phyloP scores from a whole-genome alignment of 2,797 vertebrate genomes.

The Erethizon dorsatum region DNA sequence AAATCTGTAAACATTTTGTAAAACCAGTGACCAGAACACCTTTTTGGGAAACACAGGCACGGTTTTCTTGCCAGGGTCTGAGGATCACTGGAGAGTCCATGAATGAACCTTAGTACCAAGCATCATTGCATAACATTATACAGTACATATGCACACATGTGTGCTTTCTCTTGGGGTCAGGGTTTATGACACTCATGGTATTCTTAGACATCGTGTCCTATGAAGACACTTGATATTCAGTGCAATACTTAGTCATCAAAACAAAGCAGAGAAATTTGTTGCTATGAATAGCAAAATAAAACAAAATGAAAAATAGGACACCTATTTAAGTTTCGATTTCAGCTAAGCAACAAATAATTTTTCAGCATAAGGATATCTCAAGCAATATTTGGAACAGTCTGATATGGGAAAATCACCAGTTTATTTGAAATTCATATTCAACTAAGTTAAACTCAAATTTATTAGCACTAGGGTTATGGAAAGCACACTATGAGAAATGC shows the following conservation, averaged over 20 bases:
- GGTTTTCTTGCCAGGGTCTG: background rate
- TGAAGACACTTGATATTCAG: background rate
- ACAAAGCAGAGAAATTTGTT: slow-evolving; percentile 1
- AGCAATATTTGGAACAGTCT: background rate
- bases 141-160: background rate
- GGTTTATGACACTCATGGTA: background rate
- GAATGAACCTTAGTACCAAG: background rate
- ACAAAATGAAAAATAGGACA: background rate
- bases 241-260: background rate
- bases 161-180: background rate
- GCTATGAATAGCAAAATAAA: background rate
- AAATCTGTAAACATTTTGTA: slow-evolving; percentile 43
- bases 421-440: slow-evolving; percentile 52
- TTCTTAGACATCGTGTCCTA: background rate
- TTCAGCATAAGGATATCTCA: background rate
- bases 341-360: background rate
- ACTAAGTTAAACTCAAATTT: background rate
- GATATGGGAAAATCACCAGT: slow-evolving; percentile 22
- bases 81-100: background rate
- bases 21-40: slow-evolving; percentile 25
- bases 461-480: background rate
- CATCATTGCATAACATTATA: background rate
- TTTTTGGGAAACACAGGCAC: background rate
- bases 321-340: background rate
- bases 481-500: background rate